Percentiles rank a stretch among this genome's conserved stretches.
These are phyloP conservation scores for Calameuta idolon DNA, from an alignment of 2,888 invertebrate genomes.

Conservation along the genomic window DNA sequence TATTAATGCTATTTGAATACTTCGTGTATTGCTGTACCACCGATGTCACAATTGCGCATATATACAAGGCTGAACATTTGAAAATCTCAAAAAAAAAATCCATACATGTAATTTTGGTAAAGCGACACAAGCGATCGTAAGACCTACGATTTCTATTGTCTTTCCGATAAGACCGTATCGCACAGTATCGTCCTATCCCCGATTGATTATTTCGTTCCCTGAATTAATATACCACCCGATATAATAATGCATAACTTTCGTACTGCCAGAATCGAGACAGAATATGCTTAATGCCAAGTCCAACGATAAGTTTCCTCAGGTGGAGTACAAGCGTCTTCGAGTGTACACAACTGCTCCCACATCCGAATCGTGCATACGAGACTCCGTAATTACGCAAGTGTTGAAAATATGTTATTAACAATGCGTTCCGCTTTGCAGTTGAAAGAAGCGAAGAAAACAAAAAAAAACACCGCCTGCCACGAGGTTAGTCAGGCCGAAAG, in stretches of 20 bases:
- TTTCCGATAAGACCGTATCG: neutral
- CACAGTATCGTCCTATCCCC: neutral
- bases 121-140: neutral
- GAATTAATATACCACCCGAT: neutral
- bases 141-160: neutral
- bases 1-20: too few species aligned
- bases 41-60: too few species aligned
- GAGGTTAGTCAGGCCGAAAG: neutral
- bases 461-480: neutral
- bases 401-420: constrained; percentile 40
- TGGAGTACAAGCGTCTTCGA: constrained; percentile 27
- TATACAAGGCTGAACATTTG: too few species aligned
- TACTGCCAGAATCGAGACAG: neutral
- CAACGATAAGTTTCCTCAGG: constrained; percentile 43
- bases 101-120: neutral
- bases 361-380: constrained; percentile 14
- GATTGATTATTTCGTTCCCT: neutral
- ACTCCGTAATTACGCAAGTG: constrained; percentile 13
- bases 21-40: too few species aligned
- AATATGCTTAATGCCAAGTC: neutral
- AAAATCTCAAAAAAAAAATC: too few species aligned
- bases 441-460: constrained; percentile 9
- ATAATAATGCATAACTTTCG: constrained; percentile 2
- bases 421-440: constrained; percentile 23
- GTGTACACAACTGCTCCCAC: constrained; percentile 44